These are phyloP conservation scores for Heliconius nattereri DNA, from an alignment of 1,140 invertebrate species.

Conservation along the genomic window DNA sequence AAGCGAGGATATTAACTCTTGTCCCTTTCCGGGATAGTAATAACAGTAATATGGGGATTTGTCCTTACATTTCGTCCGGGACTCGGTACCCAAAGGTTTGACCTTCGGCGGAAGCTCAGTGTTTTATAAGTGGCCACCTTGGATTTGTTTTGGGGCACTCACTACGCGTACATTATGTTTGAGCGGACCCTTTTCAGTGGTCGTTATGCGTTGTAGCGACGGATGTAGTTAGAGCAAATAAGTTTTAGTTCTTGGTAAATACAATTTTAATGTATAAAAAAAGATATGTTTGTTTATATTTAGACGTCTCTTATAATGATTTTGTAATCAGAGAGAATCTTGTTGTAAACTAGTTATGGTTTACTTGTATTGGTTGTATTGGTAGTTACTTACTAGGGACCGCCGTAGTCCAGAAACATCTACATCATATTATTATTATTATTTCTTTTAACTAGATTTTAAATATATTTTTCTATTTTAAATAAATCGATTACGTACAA, in stretches of 20 bases:
- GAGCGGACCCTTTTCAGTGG: neutral
- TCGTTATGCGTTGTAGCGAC: neutral
- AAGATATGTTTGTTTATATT: neutral
- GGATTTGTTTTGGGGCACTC: conserved; percentile 41
- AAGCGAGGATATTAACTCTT: conserved; percentile 38
- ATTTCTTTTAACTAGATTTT: no score
- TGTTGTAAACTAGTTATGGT: no score
- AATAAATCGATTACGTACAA: no score
- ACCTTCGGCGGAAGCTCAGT: conserved; percentile 45
- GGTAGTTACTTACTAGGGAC: no score
- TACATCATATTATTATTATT: no score
- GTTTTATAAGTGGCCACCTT: conserved; percentile 65
- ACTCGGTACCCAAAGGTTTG: conserved; percentile 40
- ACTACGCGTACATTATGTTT: neutral
- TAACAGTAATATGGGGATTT: conserved; percentile 75
- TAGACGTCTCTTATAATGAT: neutral
- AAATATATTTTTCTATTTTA: no score
- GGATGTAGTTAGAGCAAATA: neutral
- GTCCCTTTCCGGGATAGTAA: conserved; percentile 50
- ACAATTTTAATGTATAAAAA: neutral
- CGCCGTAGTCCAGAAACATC: no score
- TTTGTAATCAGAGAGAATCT: neutral
- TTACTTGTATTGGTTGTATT: no score
- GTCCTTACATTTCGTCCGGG: conserved; percentile 56
- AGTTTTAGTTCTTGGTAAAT: neutral